Evolutionary conservation across 2,113 vertebrate genomes (phyloP).

Genomic region (Ochotona princeps): DNA sequence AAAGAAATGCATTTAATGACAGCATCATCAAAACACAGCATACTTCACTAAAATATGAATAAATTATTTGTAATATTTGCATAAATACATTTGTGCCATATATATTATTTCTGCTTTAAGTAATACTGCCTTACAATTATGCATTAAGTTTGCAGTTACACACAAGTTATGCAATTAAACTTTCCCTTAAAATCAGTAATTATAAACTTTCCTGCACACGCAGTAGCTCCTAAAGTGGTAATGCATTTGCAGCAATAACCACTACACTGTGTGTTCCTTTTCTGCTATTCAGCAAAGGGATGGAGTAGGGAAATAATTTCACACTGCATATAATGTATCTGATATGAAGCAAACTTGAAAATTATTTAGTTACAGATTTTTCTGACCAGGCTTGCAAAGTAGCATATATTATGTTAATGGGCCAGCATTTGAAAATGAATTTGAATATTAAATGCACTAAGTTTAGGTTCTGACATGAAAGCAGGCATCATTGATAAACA

Average conservation of each 20-base stretch:
- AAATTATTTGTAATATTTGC: conserved; percentile 59
- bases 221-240: conserved; percentile 76
- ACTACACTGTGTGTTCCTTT: conserved; percentile 77
- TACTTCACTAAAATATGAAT: conserved; percentile 57
- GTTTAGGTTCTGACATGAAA: conserved; percentile 86
- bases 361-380: conserved; percentile 91
- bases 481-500: conserved; percentile 59
- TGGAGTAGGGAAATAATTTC: conserved; percentile 88
- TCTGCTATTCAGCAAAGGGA: conserved; percentile 80
- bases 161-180: conserved; percentile 80
- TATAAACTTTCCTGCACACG: conserved; percentile 57
- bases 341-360: conserved; percentile 90
- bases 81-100: conserved; percentile 24
- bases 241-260: conserved; percentile 75
- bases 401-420: conserved; percentile 90
- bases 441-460: conserved; percentile 88
- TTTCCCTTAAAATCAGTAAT: conserved; percentile 76
- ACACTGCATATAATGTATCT: conserved; percentile 90
- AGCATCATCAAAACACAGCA: conserved; percentile 22
- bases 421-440: conserved; percentile 88
- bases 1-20: conserved; percentile 57
- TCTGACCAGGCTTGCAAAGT: conserved; percentile 89
- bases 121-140: conserved; percentile 22
- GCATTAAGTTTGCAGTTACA: conserved; percentile 72
- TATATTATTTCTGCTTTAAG: conserved; percentile 70